A percentile compares a stretch with the other conserved stretches of the same genome.
Conservation (phyloP, 2,113 vertebrate genomes). For the Phrynosoma blainvillii region DNA sequence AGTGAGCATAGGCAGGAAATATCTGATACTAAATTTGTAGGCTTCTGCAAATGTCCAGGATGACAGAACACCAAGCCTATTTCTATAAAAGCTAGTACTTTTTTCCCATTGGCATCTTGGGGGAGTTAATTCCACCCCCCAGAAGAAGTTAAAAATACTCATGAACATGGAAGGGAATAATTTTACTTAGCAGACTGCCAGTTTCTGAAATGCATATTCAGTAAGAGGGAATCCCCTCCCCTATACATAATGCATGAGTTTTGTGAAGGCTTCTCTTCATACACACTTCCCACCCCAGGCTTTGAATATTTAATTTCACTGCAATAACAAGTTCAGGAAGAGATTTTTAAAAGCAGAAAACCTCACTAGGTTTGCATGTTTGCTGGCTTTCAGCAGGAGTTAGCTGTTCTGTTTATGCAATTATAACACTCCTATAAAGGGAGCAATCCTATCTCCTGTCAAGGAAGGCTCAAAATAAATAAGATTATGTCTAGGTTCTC, state of each 20-base stretch:
- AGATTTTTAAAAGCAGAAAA: slow-evolving; percentile 7
- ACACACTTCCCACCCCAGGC: background rate
- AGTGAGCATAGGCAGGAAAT: background rate
- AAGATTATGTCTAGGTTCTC: slow-evolving; percentile 1
- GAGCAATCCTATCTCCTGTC: slow-evolving; percentile 7
- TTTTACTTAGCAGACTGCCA: slow-evolving; percentile 22
- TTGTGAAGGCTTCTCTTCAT: slow-evolving; percentile 11
- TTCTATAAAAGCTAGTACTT: slow-evolving; percentile 24
- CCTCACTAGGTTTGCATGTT: slow-evolving; percentile 9
- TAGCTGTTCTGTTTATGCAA: slow-evolving; percentile 20
- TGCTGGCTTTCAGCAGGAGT: slow-evolving; percentile 18
- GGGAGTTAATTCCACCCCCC: slow-evolving; percentile 19
- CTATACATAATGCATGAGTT: slow-evolving; percentile 3
- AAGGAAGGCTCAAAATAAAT: slow-evolving; percentile 16
- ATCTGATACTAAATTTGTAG: slow-evolving; percentile 18
- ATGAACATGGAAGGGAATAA: slow-evolving; percentile 35
- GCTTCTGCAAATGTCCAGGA: background rate
- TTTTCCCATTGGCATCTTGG: slow-evolving; percentile 21
- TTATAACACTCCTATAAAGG: slow-evolving; percentile 21
- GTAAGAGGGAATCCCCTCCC: slow-evolving; percentile 34
- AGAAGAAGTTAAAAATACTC: slow-evolving; percentile 25
- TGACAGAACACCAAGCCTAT: background rate
- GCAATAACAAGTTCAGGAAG: slow-evolving; percentile 28
- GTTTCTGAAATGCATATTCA: slow-evolving; percentile 39
- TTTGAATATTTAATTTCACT: slow-evolving; percentile 41